Percentiles rank a stretch among this genome's conserved stretches.
Conservation (phyloP, 1,140 invertebrate species). For the Drosophila lacertosa region DNA sequence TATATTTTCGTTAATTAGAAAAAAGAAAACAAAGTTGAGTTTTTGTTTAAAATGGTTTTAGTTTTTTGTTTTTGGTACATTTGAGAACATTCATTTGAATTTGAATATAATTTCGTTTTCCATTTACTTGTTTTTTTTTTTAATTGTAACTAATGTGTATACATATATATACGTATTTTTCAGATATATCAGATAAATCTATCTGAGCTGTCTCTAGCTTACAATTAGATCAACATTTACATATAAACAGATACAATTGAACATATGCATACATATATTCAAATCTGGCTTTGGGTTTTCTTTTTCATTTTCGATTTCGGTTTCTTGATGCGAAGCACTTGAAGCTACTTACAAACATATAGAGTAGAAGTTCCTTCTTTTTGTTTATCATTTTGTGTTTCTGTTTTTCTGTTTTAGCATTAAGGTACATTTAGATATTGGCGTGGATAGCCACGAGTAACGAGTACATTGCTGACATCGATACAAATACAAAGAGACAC, state of each 20-base stretch:
- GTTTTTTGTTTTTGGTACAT: constrained; percentile 68
- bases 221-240: constrained; percentile 78
- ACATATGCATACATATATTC: constrained; percentile 30
- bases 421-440: constrained; percentile 48
- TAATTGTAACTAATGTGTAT: constrained; percentile 63
- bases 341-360: constrained; percentile 24
- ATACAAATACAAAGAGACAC: constrained; percentile 37
- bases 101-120: constrained; percentile 69
- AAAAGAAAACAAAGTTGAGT: background rate
- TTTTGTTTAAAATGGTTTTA: constrained; percentile 32
- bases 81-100: constrained; percentile 77
- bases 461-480: constrained; percentile 35
- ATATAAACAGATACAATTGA: constrained; percentile 55
- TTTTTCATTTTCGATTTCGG: background rate
- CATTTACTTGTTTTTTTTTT: constrained; percentile 26
- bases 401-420: constrained; percentile 6
- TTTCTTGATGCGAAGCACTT: constrained; percentile 3
- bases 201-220: constrained; percentile 54
- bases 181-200: constrained; percentile 54
- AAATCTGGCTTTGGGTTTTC: background rate
- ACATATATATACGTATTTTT: constrained; percentile 46
- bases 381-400: background rate
- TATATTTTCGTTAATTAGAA: background rate
- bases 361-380: constrained; percentile 2
- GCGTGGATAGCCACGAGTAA: constrained; percentile 31